Percentiles rank a stretch among this genome's conserved stretches.
Evolutionary conservation across 2,888 invertebrate genomes (phyloP).

Genomic region (Digitonthophagus gazella): DNA sequence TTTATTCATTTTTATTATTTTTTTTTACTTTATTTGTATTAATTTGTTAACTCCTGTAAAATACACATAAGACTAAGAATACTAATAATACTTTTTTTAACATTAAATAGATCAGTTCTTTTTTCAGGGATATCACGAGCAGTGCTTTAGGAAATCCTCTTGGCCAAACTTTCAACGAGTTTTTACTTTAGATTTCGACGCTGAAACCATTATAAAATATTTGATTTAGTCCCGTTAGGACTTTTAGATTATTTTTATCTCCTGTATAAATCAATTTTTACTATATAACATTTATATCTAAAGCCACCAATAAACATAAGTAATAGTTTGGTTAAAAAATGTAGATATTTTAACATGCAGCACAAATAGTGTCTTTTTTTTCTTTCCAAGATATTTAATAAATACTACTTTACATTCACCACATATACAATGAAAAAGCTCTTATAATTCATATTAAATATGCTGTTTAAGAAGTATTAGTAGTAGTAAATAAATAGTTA

Average conservation of each 20-base stretch:
- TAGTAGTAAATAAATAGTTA: neutral
- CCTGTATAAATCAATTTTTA: neutral
- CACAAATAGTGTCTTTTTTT: neutral
- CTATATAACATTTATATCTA: constrained; percentile 13
- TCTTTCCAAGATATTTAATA: too few species aligned
- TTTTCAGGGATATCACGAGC: constrained; percentile 23
- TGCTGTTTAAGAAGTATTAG: neutral
- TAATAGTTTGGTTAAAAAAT: neutral
- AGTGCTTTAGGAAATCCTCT: constrained; percentile 24
- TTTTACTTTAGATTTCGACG: constrained; percentile 28
- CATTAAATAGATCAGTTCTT: neutral
- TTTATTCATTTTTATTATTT: neutral
- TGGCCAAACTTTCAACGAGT: constrained; percentile 23
- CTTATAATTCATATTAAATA: neutral
- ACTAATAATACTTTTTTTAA: neutral
- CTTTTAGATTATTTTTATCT: neutral
- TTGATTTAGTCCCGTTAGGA: constrained; percentile 4
- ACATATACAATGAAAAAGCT: neutral
- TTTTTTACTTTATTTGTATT: neutral
- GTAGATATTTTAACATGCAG: neutral
- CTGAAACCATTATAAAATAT: constrained; percentile 27
- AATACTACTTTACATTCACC: neutral
- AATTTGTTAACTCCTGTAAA: constrained; percentile 12
- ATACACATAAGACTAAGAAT: neutral
- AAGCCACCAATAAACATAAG: constrained; percentile 1